Evolutionary conservation across 1,140 invertebrate species (phyloP).

Genomic region (Heliconius hermathena): DNA sequence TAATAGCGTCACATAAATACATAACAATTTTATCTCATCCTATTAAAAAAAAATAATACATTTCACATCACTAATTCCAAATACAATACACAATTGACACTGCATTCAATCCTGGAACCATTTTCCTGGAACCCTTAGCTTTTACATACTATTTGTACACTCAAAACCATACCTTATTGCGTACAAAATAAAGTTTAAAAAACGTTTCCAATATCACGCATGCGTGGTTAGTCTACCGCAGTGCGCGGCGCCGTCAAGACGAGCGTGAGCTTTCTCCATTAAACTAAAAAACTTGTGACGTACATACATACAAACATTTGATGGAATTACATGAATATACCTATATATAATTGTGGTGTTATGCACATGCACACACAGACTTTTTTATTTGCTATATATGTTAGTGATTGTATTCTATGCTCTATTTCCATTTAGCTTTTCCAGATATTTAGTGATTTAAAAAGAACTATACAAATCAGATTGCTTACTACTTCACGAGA

Average conservation of each 20-base stretch:
- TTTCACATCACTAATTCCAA: background rate
- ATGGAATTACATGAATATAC: constrained; percentile 35
- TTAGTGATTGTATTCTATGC: background rate
- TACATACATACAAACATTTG: constrained; percentile 49
- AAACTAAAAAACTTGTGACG: constrained; percentile 51
- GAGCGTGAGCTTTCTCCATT: constrained; percentile 55
- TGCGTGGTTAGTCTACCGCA: constrained; percentile 63
- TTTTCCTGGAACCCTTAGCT: constrained; percentile 39
- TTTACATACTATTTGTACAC: constrained; percentile 20
- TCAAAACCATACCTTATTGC: background rate
- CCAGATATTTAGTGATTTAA: too few relatives aligned
- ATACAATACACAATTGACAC: constrained; percentile 17
- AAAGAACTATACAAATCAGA: too few relatives aligned
- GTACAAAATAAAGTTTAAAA: background rate
- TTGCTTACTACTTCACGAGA: too few relatives aligned
- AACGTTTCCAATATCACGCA: constrained; percentile 46
- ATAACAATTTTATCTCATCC: too few relatives aligned
- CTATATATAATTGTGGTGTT: constrained; percentile 2
- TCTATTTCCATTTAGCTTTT: too few relatives aligned
- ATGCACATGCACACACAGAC: background rate
- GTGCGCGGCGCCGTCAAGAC: constrained; percentile 59
- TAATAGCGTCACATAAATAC: too few relatives aligned
- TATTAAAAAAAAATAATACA: background rate
- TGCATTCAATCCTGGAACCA: constrained; percentile 42
- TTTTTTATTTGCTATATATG: background rate